A percentile compares a stretch with the other conserved stretches of the same genome.
Conservation (phyloP, 2,888 invertebrate species). For the Tribolium freemani region DNA sequence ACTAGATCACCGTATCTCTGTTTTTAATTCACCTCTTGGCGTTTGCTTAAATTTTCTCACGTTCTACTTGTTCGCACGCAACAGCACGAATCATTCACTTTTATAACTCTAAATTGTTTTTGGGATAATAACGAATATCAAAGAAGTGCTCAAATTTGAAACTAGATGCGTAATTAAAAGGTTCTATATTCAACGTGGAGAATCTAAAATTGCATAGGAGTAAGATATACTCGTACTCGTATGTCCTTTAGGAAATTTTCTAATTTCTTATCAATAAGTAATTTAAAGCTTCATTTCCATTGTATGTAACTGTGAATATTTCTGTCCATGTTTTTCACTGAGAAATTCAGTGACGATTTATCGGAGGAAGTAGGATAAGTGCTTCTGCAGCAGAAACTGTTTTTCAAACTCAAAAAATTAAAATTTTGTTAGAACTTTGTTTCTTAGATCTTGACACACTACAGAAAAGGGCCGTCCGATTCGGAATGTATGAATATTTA, state of each 20-base stretch:
- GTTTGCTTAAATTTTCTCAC: conserved; percentile 57
- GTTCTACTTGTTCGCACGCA: conserved; percentile 59
- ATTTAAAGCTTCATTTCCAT: too few relatives aligned
- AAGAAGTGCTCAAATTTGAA: neutral
- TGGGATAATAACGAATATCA: neutral
- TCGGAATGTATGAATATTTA: too few relatives aligned
- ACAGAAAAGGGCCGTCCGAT: too few relatives aligned
- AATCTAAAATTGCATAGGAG: neutral
- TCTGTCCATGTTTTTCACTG: too few relatives aligned
- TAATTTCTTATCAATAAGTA: too few relatives aligned
- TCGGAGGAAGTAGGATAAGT: too few relatives aligned
- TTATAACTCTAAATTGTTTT: conserved; percentile 1
- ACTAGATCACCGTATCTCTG: conserved; percentile 19
- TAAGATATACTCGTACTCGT: neutral
- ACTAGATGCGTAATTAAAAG: neutral
- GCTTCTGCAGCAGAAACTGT: too few relatives aligned
- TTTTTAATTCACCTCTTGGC: conserved; percentile 48
- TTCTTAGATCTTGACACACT: too few relatives aligned
- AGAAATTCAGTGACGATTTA: too few relatives aligned
- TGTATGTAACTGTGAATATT: too few relatives aligned
- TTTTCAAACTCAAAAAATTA: too few relatives aligned
- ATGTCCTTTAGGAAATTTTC: neutral
- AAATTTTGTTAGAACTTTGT: too few relatives aligned
- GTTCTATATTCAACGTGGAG: neutral
- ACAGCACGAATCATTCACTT: conserved; percentile 9